phyloP scores from a whole-genome alignment of 2,113 vertebrate species.

The Grus americana region DNA sequence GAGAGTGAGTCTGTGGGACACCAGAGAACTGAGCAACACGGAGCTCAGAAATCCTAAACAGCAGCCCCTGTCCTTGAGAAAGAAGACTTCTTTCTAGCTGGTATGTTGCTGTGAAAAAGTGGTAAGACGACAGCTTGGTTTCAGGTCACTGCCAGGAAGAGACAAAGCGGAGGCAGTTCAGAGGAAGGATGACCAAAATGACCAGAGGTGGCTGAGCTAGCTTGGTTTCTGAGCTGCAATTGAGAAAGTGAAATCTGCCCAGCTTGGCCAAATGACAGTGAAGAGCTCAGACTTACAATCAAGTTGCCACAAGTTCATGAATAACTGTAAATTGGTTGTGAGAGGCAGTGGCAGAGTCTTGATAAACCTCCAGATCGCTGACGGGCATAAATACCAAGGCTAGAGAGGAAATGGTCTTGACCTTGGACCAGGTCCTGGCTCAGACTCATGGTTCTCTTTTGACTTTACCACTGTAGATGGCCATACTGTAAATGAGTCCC shows the following conservation, averaged over 20 bases:
- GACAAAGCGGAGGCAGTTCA: background rate
- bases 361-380: constrained; percentile 21
- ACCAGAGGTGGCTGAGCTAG: background rate
- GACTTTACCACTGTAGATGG: background rate
- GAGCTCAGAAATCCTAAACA: background rate
- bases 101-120: background rate
- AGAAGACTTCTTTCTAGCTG: background rate
- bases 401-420: constrained; percentile 28
- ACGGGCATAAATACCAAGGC: background rate
- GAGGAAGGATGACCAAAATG: constrained; percentile 22
- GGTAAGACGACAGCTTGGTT: background rate
- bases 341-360: background rate
- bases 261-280: background rate
- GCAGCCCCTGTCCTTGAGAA: background rate
- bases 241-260: background rate
- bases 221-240: constrained; percentile 3
- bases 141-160: background rate
- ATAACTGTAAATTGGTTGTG: background rate
- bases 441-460: background rate
- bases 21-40: background rate
- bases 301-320: background rate
- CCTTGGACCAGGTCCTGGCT: background rate
- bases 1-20: background rate
- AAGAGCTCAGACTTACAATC: background rate
- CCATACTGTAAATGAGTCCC: background rate